Base-by-base conservation (phyloP, 2,888 invertebrate genomes). In the Cheilosia scutellata region DNA sequence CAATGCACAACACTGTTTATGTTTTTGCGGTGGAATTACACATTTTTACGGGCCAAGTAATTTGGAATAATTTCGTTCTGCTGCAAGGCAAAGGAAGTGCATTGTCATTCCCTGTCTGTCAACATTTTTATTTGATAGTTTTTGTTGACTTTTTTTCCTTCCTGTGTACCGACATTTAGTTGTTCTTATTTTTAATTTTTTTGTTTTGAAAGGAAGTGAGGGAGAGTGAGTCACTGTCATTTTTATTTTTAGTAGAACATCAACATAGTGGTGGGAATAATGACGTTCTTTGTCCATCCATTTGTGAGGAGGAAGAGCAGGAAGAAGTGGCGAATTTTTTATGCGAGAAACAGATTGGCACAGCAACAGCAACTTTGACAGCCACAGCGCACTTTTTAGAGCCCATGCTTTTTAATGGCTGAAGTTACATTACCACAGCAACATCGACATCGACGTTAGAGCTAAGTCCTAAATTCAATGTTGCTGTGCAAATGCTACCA, bases 71-170 rank as follows among this genome's bases (percentile, higher is more conserved):
- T 63, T 84, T 84, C 58, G 75, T 84, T 84, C 75, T 71, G 80
- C 84, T 84, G 84, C 80, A 76, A 71, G 71, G 75, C 80, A 84
- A 80, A 80, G 80, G 84, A 84, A 80, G 75, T 80, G 84, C 84
- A 62, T 77, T 84, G 79, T 79, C 51, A 63, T 68, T 72, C 58
- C 40, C 51, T 29, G 51, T 63, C 33, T 78, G 72, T 72, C 72
- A 65, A 65, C 72, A 44, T 20, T 65, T 70, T 63, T 57, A 49
- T 66, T 51, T 51, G n/a, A 5, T 29, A 40, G 27, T 66, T 58
- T 42, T 7, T 66, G 55, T 53, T 55, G 62, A 20, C 25, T 51
- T 16, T 53, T 16, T 16, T 62, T 37, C 27, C 5, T n/a, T 2
- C 7, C 5, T 20, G 20, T 53, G 13, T 31, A 7, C 9, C 13